Base-by-base conservation (phyloP, 2,797 vertebrate species). In the Hephaestus fuliginosus region DNA sequence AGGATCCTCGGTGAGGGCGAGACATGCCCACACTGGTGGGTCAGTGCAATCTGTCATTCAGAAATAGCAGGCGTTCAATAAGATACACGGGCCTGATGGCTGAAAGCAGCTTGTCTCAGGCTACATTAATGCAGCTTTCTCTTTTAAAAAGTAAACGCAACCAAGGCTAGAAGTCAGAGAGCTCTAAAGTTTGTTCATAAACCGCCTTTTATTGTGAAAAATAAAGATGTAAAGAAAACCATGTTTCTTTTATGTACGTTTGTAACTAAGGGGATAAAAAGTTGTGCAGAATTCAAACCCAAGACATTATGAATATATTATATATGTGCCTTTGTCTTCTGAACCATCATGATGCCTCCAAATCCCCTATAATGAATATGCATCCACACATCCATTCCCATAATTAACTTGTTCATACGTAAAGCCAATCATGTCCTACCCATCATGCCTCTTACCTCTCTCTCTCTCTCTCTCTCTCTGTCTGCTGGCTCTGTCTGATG, bases 21-120 rank as follows among this genome's bases (percentile, higher is more conserved):
- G 86, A 86, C 92, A 80, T 89, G 93, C 77, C 93, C 77, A 84
- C 89, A 94, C 93, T 91, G 66, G 94, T 76, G 88, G 86, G 77
- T 92, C 89, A 87, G 76, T 86, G 82, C 81, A 82, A 74, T 77
- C 89, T 76, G 88, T 87, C 89, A 66, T 76, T 87, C 80, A 76
- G 15, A 80, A 81, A 70, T 78, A 86, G 88, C 87, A 78, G 76
- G 15, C 55, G 14, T 83, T 89, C 78, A 84, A 25, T 80, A 52
- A 73, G 70, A 70, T 39, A 73, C 52, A 53, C 13, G 49, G 72
- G 66, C 71, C 44, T 22, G 36, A 51, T 60, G 70, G 78, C 80
- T 90, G 39, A 90, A 89, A 91, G 79, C 67, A n/a, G 73, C 15
- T 73, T 57, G 53, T 60, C 70, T 74, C 62, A 41, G 22, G 63